phyloP scores from a whole-genome alignment of 1,140 invertebrate species.

The Goniozus legneri region DNA sequence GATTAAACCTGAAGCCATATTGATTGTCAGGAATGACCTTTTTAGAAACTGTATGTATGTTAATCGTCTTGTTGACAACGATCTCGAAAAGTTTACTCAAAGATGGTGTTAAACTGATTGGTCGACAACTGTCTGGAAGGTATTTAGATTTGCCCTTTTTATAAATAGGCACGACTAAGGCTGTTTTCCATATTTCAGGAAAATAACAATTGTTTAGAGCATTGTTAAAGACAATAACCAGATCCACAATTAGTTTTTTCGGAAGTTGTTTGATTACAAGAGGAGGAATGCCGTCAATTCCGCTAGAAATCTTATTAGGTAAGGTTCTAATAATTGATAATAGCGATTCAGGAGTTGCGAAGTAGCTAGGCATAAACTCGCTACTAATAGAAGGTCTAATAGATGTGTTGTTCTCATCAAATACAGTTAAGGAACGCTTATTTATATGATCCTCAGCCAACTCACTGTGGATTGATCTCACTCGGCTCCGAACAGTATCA shows the following conservation, averaged over 20 bases:
- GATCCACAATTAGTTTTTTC: neutral
- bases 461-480: too few species aligned
- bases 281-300: neutral
- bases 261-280: neutral
- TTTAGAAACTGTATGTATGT: neutral
- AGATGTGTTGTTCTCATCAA: too few species aligned
- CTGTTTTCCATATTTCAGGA: conserved; percentile 8
- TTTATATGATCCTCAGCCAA: too few species aligned
- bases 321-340: too few species aligned
- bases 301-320: too few species aligned
- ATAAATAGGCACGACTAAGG: conserved; percentile 1
- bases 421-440: too few species aligned
- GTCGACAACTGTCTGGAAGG: neutral
- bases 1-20: conserved; percentile 4
- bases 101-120: conserved; percentile 5
- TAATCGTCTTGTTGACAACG: neutral
- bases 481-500: too few species aligned
- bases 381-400: too few species aligned
- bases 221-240: neutral
- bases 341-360: too few species aligned
- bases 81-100: conserved; percentile 10
- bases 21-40: neutral
- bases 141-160: conserved; percentile 1
- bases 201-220: neutral
- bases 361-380: too few species aligned